Conservation (phyloP, 2,888 invertebrate genomes). For the Ceramica pisi region DNA sequence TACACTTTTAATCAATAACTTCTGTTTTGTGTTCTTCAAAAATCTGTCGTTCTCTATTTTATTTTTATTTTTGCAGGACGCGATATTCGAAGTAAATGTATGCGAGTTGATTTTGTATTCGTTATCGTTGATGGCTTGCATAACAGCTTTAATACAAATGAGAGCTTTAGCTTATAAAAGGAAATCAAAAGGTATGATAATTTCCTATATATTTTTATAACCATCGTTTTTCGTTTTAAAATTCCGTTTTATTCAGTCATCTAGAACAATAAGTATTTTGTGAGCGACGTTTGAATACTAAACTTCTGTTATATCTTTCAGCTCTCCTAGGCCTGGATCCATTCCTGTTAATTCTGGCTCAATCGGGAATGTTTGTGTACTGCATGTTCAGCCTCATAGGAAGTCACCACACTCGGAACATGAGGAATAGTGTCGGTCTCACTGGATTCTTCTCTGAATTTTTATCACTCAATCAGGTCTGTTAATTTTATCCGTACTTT, state of each 20-base stretch:
- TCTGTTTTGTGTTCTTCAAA: background rate
- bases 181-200: conserved; percentile 86
- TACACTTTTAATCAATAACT: conserved; percentile 30
- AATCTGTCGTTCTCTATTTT: conserved; percentile 16
- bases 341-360: conserved; percentile 95
- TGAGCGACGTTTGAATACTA: background rate
- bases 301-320: conserved; percentile 59
- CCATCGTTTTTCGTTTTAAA: too few species aligned
- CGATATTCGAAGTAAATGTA: conserved; percentile 94
- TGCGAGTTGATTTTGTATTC: conserved; percentile 94
- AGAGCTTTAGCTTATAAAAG: conserved; percentile 93
- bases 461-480: conserved; percentile 93
- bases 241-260: background rate
- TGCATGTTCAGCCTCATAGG: conserved; percentile 97
- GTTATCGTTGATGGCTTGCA: conserved; percentile 91
- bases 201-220: background rate
- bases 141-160: conserved; percentile 93
- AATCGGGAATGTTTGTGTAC: conserved; percentile 97
- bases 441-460: conserved; percentile 94
- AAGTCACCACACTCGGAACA: conserved; percentile 92
- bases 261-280: background rate
- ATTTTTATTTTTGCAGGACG: conserved; percentile 83
- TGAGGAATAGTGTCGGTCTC: conserved; percentile 89
- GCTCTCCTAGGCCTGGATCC: conserved; percentile 93
- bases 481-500: background rate